Evolutionary conservation across 2,113 vertebrate species (phyloP).

Genomic region (Struthio camelus): DNA sequence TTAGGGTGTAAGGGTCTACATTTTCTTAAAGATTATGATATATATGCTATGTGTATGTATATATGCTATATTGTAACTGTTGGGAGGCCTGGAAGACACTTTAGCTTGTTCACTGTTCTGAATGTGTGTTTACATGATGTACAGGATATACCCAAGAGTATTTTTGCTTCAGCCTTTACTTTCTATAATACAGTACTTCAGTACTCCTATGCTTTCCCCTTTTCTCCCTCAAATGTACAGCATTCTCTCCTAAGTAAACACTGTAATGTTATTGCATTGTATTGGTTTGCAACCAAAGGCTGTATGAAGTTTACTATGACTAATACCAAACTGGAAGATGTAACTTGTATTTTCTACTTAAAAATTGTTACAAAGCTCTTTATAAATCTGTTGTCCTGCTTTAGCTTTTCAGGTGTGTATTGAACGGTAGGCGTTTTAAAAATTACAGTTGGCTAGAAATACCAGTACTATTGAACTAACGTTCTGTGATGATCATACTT

Average conservation of each 20-base stretch:
- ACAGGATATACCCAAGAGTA: constrained; percentile 74
- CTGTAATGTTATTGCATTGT: constrained; percentile 39
- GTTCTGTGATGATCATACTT: background rate
- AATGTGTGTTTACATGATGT: constrained; percentile 77
- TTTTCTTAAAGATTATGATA: constrained; percentile 41
- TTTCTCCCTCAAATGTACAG: constrained; percentile 40
- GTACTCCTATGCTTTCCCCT: constrained; percentile 25
- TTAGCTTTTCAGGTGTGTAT: constrained; percentile 56
- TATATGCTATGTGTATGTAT: background rate
- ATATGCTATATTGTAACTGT: constrained; percentile 19
- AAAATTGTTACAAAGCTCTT: constrained; percentile 65
- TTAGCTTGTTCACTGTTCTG: constrained; percentile 63
- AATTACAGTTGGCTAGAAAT: constrained; percentile 10
- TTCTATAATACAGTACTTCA: constrained; percentile 64
- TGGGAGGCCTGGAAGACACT: constrained; percentile 45
- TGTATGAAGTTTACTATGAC: constrained; percentile 66
- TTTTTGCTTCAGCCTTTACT: constrained; percentile 76
- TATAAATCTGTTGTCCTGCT: constrained; percentile 65
- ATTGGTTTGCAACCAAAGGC: constrained; percentile 77
- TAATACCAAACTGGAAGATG: constrained; percentile 58
- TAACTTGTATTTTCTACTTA: constrained; percentile 74
- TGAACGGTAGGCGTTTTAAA: constrained; percentile 46
- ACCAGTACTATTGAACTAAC: constrained; percentile 22
- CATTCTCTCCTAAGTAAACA: constrained; percentile 6
- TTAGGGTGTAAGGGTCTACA: constrained; percentile 45